Percentiles rank a stretch among this genome's conserved stretches.
Conservation (phyloP, 1,140 invertebrate genomes). For the Uloborus diversus region DNA sequence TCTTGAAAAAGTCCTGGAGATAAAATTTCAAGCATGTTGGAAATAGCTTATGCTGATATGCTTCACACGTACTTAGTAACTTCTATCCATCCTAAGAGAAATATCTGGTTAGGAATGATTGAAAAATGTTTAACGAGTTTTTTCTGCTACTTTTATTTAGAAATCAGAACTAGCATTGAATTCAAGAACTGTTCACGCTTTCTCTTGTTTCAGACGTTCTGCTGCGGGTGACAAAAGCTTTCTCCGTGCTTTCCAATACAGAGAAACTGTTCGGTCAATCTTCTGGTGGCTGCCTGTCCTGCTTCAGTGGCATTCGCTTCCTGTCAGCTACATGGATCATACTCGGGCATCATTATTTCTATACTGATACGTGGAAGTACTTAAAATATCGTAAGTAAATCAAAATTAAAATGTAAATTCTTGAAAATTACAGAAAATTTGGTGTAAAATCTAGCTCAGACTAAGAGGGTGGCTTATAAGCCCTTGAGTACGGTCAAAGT, state of each 20-base stretch:
- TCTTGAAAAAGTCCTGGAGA: no score
- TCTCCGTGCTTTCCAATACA: conserved; percentile 63
- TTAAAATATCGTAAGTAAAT: conserved; percentile 33
- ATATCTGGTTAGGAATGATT: no score
- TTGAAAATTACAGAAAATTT: neutral
- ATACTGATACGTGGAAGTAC: conserved; percentile 69
- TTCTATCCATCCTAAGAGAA: no score
- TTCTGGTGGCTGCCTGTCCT: conserved; percentile 73
- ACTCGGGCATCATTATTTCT: conserved; percentile 88
- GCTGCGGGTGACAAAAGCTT: conserved; percentile 45
- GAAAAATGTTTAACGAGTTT: neutral
- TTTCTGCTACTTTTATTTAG: neutral
- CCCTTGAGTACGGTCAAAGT: no score
- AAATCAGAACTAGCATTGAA: neutral
- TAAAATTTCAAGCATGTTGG: no score
- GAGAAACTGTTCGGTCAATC: conserved; percentile 60
- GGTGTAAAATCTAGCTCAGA: no score
- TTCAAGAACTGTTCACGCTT: neutral
- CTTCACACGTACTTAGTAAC: no score
- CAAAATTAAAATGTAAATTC: neutral
- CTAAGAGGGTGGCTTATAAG: no score
- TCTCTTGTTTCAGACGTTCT: conserved; percentile 4
- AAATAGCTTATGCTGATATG: no score
- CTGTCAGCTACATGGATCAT: conserved; percentile 90
- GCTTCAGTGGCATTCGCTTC: conserved; percentile 83